phyloP scores from a whole-genome alignment of 2,113 vertebrate species.

The Eulacestoma nigropectus region DNA sequence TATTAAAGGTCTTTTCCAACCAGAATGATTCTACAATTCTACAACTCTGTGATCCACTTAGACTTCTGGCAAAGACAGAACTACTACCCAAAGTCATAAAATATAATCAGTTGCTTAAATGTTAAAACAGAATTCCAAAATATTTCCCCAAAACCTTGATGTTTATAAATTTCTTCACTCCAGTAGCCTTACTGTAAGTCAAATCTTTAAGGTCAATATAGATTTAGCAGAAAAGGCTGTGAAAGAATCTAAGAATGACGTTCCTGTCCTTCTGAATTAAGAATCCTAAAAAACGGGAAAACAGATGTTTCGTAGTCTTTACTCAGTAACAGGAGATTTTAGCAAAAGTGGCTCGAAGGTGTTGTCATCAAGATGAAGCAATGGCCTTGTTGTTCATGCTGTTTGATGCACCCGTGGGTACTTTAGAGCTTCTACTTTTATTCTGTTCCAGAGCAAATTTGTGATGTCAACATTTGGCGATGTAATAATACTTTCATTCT shows the following conservation, averaged over 20 bases:
- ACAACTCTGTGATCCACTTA: background rate
- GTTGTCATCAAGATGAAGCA: background rate
- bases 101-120: background rate
- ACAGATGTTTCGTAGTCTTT: fast-evolving
- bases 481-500: background rate
- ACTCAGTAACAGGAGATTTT: background rate
- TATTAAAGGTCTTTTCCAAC: background rate
- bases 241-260: background rate
- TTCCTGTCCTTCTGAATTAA: background rate
- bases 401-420: background rate
- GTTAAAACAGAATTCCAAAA: background rate
- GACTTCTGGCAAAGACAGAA: background rate
- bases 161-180: background rate
- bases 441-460: background rate
- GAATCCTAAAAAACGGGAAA: background rate
- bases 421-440: background rate
- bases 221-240: background rate
- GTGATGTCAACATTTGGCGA: background rate
- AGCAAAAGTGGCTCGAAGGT: background rate
- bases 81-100: background rate
- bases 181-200: background rate
- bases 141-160: background rate
- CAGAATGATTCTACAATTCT: background rate
- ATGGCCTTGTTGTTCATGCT: background rate
- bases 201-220: background rate